Evolutionary conservation across 2,888 invertebrate species (phyloP), one percentile per base, ranked within the genome.

Genomic region (Pseudococcus jackbeardsleyi): DNA sequence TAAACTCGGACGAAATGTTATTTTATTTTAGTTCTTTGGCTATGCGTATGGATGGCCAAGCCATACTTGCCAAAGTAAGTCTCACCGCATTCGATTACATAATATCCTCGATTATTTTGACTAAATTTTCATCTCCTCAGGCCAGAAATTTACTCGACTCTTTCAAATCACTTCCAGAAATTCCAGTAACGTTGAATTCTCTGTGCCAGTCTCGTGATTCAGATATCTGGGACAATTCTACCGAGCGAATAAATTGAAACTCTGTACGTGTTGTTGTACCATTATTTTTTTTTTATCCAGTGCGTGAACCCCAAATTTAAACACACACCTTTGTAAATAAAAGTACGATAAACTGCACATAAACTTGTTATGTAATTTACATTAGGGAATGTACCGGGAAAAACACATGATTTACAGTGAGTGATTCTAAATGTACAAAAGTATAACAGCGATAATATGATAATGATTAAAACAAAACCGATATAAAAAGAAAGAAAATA

Each of bases 31-130:
- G 98, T 91, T 98, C 98, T 12, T 93, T 99, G 90, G 98, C 98
- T 33, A 98, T 98, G 96, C 98, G 98, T 91, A 99, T 99, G 98
- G 97, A 98, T 91, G 98, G 97, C 0, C 95, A 95, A 77, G 92
- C 98, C 22, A 97, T 98, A 89, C 93, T 98, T 50, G 94, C 96
- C 89, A 98, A 98, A 93, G 94, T 93, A 90, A 88, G 84, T 33
- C 26, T 3, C 3, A 33, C 1, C 1, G 3, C 26, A 33, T 33
- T 33, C 26, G 26, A 33, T 33, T 1, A 33, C 1, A 3, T 33
- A 33, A 33, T 33, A 33, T 33, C 3, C 26, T 33, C 26, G 26
- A 33, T 33, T 3, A 33, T 33, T 33, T 33, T 33, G 3, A 33
- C 1, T 1, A 33, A 33, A 33, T 46, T 11, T 11, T 46, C 12